Evolutionary conservation across 2,797 vertebrate genomes (phyloP).

Genomic region (Melanotaenia boesemani): DNA sequence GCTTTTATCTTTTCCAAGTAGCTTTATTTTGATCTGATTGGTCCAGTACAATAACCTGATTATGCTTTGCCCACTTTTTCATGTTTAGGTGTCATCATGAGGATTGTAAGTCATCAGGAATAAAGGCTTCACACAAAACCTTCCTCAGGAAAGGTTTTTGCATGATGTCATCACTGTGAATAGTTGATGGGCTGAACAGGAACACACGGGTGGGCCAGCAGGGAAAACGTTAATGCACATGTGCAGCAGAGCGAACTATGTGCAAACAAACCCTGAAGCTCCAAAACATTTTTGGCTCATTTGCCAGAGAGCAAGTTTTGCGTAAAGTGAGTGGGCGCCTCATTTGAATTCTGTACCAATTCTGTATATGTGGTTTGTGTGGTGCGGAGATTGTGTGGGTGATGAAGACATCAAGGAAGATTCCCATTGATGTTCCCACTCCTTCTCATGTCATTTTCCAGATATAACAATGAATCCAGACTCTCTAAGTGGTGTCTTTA

Average conservation of each 20-base stretch:
- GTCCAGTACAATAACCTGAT: not conserved
- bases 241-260: constrained; percentile 15
- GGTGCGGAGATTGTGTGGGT: constrained; percentile 13
- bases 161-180: not conserved
- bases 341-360: not conserved
- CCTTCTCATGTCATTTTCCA: constrained; percentile 27
- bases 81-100: not conserved
- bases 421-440: constrained; percentile 26
- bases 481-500: constrained; percentile 39
- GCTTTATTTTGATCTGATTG: not conserved
- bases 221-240: constrained; percentile 3
- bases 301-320: constrained; percentile 6
- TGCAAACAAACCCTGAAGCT: constrained; percentile 11
- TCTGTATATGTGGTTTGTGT: not conserved
- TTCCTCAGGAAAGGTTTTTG: not conserved
- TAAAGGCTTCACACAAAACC: not conserved
- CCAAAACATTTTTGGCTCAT: constrained; percentile 16
- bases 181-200: not conserved
- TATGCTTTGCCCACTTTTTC: no score
- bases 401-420: constrained; percentile 30
- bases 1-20: no score
- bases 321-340: not conserved
- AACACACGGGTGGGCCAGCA: not conserved
- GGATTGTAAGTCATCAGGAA: not conserved
- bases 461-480: constrained; percentile 51